A percentile compares a stretch with the other conserved stretches of the same genome.
Conservation (phyloP, 2,113 vertebrate genomes). For the Neogobius melanostomus region DNA sequence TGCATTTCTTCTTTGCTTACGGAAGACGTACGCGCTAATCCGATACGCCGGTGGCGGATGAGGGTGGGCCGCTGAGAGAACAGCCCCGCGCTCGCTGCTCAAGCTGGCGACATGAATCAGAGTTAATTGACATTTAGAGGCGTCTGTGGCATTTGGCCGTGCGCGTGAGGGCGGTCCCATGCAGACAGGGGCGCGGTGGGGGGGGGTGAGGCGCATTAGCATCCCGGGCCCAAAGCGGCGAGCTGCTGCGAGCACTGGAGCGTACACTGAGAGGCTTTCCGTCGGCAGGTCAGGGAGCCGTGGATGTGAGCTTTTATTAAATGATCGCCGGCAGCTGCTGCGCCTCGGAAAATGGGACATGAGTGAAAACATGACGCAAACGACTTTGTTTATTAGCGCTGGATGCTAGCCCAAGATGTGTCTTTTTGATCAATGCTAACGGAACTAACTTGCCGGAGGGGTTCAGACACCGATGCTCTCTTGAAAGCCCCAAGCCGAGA, state of each 20-base stretch:
- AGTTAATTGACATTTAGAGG: conserved; percentile 70
- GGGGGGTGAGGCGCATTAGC: conserved; percentile 37
- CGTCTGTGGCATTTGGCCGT: conserved; percentile 65
- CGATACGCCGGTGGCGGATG: conserved; percentile 12
- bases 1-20: neutral
- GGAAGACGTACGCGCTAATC: conserved; percentile 10
- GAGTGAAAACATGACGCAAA: neutral
- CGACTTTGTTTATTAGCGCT: neutral
- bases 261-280: conserved; percentile 21
- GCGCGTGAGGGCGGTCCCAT: conserved; percentile 30
- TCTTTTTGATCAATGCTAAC: neutral
- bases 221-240: conserved; percentile 30
- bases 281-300: conserved; percentile 31
- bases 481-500: no score
- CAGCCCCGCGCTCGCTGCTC: conserved; percentile 19
- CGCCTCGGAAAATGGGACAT: neutral
- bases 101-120: conserved; percentile 52
- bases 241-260: conserved; percentile 29
- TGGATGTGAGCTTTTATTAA: conserved; percentile 37
- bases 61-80: conserved; percentile 36
- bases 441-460: no score
- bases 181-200: conserved; percentile 22
- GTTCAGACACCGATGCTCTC: no score
- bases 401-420: neutral
- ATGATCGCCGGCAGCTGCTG: conserved; percentile 38